Percentiles rank a stretch among this genome's conserved stretches.
Evolutionary conservation across 2,113 vertebrate genomes (phyloP).

Genomic region (Odobenus rosmarus): DNA sequence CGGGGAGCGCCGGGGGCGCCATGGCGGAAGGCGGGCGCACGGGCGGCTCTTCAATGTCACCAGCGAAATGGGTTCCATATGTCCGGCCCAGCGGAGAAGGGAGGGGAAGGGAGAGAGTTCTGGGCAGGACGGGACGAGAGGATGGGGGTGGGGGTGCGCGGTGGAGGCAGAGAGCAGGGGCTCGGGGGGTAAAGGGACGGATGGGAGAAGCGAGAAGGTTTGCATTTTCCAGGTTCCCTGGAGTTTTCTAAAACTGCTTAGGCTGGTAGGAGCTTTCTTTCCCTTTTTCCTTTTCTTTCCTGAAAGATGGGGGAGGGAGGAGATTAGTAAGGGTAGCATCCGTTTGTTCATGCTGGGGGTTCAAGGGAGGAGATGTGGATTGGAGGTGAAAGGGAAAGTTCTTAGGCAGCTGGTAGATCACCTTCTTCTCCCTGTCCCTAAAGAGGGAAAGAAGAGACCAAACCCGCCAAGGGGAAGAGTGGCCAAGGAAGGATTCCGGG

Average conservation of each 20-base stretch:
- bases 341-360: background rate
- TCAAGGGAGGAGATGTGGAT: background rate
- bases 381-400: constrained; percentile 61
- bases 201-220: background rate
- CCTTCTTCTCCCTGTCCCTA: background rate
- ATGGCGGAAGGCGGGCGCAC: constrained; percentile 84
- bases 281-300: constrained; percentile 14
- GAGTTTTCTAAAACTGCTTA: constrained; percentile 38
- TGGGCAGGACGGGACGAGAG: constrained; percentile 23
- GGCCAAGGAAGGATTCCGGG: background rate
- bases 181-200: background rate
- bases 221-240: constrained; percentile 1
- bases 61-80: constrained; percentile 89
- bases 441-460: background rate
- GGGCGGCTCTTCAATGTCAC: constrained; percentile 86
- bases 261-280: constrained; percentile 21
- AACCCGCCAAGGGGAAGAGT: background rate
- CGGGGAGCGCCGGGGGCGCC: constrained; percentile 83
- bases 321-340: background rate
- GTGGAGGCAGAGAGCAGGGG: background rate
- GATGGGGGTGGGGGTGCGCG: background rate
- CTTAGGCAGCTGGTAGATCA: background rate
- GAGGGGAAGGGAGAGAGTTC: constrained; percentile 44
- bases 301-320: constrained; percentile 39
- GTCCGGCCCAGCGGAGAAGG: constrained; percentile 71